Percentiles rank a stretch among this genome's conserved stretches.
Conservation (phyloP, 1,140 invertebrate genomes). For the Ceratoteleas bidentatus region DNA sequence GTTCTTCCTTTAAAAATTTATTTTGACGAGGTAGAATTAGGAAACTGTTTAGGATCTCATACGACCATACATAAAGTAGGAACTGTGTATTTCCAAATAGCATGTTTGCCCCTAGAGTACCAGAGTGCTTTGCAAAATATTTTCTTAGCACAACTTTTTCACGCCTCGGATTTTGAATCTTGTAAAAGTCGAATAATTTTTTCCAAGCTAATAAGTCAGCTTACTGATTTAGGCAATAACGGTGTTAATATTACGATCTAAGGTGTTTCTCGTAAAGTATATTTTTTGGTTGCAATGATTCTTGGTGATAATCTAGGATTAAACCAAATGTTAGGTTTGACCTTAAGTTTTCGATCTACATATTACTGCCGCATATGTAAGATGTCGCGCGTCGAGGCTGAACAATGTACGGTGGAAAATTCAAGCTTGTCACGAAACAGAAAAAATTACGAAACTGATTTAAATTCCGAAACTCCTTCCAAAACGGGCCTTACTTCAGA, state of each 20-base stretch:
- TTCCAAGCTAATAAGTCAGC: constrained; percentile 13
- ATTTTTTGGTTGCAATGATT: constrained; percentile 14
- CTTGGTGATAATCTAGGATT: constrained; percentile 27
- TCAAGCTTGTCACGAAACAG: neutral
- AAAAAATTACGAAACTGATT: neutral
- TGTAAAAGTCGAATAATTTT: neutral
- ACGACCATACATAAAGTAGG: constrained; percentile 19
- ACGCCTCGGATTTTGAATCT: neutral
- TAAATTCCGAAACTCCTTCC: neutral
- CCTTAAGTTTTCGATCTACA: constrained; percentile 14
- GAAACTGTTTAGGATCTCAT: constrained; percentile 17
- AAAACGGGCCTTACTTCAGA: neutral
- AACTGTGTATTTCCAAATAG: constrained; percentile 14
- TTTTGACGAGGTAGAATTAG: constrained; percentile 20
- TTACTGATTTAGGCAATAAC: constrained; percentile 4
- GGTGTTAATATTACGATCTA: neutral
- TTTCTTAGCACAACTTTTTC: constrained; percentile 19
- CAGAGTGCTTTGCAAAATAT: constrained; percentile 12
- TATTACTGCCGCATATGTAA: constrained; percentile 20
- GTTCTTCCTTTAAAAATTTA: constrained; percentile 15
- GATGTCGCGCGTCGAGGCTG: neutral
- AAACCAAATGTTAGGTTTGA: constrained; percentile 25
- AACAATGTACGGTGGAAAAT: neutral
- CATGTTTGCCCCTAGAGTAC: constrained; percentile 8
- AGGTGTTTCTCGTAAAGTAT: constrained; percentile 1